Conservation (phyloP, 2,113 vertebrate species). For the Larimichthys polyactis region DNA sequence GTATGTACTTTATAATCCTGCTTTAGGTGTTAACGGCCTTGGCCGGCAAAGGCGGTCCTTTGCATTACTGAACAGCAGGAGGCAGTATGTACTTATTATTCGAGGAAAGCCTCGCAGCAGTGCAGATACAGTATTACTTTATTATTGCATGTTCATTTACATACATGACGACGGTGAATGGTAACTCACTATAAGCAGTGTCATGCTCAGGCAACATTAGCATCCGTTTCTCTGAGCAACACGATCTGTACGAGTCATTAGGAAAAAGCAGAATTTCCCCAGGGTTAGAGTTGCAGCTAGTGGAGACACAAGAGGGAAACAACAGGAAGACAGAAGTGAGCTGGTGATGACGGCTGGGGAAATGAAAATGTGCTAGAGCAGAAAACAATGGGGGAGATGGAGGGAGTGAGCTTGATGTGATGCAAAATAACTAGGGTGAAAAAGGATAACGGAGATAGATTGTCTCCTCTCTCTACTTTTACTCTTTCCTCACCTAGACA, state of each 20-base stretch:
- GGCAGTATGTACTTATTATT: slow-evolving; percentile 56
- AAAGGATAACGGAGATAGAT: slow-evolving; percentile 63
- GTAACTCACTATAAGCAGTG: slow-evolving; percentile 28
- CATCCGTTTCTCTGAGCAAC: slow-evolving; percentile 30
- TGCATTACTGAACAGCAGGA: slow-evolving; percentile 60
- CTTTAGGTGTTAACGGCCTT: neutral
- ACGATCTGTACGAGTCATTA: slow-evolving; percentile 51
- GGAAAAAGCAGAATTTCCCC: slow-evolving; percentile 57
- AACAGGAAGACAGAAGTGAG: slow-evolving; percentile 36
- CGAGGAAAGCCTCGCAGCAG: neutral
- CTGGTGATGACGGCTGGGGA: slow-evolving; percentile 30
- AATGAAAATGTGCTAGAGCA: slow-evolving; percentile 47
- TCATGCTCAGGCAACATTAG: slow-evolving; percentile 44
- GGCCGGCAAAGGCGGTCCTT: neutral
- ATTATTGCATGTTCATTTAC: slow-evolving; percentile 22
- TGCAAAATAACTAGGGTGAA: slow-evolving; percentile 57
- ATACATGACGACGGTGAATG: neutral
- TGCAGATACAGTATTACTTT: slow-evolving; percentile 29
- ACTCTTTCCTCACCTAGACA: slow-evolving; percentile 30
- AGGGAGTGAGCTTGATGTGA: slow-evolving; percentile 26
- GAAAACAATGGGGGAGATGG: slow-evolving; percentile 37
- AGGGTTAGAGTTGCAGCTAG: slow-evolving; percentile 32
- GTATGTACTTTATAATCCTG: neutral
- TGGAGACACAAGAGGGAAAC: slow-evolving; percentile 30
- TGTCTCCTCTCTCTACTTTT: slow-evolving; percentile 29